A percentile compares a stretch with the other conserved stretches of the same genome.
Conservation (phyloP, 2,113 vertebrate genomes). For the Panurus biarmicus region DNA sequence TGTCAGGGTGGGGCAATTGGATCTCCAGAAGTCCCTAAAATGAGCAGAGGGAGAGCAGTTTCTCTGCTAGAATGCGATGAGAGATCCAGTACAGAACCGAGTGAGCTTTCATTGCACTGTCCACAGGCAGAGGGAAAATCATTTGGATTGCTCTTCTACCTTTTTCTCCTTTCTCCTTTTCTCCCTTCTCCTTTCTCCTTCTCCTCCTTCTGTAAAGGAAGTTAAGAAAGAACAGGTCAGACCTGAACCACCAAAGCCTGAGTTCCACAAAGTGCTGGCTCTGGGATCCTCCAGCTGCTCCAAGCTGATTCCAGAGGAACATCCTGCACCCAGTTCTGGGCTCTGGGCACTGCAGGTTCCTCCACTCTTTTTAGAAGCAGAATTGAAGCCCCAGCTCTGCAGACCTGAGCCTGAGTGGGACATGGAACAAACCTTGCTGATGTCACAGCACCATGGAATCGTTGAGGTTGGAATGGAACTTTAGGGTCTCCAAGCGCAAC, state of each 20-base stretch:
- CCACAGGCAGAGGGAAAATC: neutral
- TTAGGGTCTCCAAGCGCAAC: fast-evolving
- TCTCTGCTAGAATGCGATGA: neutral
- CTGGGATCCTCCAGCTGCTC: neutral
- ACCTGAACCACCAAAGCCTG: neutral
- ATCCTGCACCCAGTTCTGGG: neutral
- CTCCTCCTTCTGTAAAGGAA: neutral
- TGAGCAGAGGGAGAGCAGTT: neutral
- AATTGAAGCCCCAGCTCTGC: neutral
- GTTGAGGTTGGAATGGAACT: neutral
- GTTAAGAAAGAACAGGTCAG: neutral
- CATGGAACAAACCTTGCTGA: neutral
- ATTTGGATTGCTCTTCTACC: neutral
- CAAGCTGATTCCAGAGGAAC: neutral
- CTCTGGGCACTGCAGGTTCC: neutral
- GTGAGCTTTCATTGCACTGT: neutral
- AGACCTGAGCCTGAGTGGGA: neutral
- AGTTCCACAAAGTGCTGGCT: neutral
- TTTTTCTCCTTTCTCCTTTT: neutral
- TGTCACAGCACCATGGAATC: neutral
- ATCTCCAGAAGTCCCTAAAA: neutral
- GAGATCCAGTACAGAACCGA: neutral
- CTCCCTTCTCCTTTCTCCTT: neutral
- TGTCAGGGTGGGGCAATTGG: neutral
- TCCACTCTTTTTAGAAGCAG: neutral